These are phyloP conservation scores for Harpia harpyja DNA, from an alignment of 2,797 vertebrate genomes.

Conservation along the genomic window DNA sequence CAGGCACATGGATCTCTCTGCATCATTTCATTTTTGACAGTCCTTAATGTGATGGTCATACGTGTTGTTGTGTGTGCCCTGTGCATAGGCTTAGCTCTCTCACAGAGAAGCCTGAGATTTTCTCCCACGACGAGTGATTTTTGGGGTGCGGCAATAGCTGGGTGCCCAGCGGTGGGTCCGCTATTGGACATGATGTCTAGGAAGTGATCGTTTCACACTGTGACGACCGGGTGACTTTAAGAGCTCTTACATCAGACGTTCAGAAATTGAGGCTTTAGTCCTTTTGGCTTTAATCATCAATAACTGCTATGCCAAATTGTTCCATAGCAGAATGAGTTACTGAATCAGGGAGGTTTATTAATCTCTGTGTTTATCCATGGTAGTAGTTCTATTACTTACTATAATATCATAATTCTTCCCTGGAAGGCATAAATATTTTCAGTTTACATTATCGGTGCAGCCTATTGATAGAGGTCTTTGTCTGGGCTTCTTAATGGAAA, in stretches of 20 bases:
- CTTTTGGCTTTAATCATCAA: not conserved
- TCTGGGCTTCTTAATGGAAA: not conserved
- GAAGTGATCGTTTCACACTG: not conserved
- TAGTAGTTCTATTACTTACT: not conserved
- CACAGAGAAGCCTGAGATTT: not conserved
- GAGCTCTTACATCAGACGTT: not conserved
- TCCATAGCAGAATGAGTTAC: not conserved
- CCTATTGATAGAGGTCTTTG: not conserved
- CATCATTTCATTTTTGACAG: not conserved
- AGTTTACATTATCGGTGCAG: not conserved
- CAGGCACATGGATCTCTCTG: not conserved
- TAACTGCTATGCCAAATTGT: not conserved
- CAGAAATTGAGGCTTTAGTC: not conserved
- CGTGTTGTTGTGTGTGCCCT: not conserved
- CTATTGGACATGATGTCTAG: not conserved
- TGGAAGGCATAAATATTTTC: not conserved
- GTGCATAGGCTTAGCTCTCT: not conserved
- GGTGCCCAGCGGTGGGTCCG: not conserved
- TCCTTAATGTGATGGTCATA: not conserved
- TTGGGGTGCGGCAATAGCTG: not conserved
- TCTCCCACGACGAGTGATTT: not conserved
- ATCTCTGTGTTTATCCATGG: not conserved
- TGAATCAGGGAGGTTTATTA: not conserved
- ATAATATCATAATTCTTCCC: not conserved
- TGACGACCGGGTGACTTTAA: not conserved